Evolutionary conservation across 2,888 invertebrate genomes (phyloP).

Genomic region (Xanthia togata): DNA sequence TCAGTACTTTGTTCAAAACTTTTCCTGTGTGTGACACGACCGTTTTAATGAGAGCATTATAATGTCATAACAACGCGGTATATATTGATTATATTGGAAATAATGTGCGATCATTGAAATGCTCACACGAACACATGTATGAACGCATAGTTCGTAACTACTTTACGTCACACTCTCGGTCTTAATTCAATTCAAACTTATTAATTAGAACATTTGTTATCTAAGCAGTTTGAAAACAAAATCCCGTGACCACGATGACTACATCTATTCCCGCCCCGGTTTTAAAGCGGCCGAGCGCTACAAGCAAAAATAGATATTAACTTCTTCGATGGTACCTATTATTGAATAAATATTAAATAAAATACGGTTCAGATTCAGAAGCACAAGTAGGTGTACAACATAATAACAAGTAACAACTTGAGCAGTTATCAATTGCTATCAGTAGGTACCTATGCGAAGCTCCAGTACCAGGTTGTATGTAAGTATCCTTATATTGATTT

Average conservation of each 20-base stretch:
- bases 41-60: neutral
- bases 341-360: neutral
- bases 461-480: too few relatives aligned
- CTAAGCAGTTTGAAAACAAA: too few relatives aligned
- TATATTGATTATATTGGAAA: neutral
- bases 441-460: neutral
- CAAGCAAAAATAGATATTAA: too few relatives aligned
- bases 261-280: too few relatives aligned
- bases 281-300: too few relatives aligned
- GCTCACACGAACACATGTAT: neutral
- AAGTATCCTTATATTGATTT: neutral
- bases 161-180: neutral
- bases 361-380: neutral
- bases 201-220: neutral
- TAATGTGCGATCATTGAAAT: neutral
- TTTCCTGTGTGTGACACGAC: neutral
- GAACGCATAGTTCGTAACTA: too few relatives aligned
- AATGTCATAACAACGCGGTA: neutral
- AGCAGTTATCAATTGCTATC: neutral
- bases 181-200: neutral
- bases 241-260: too few relatives aligned
- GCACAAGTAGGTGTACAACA: too few relatives aligned
- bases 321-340: too few relatives aligned
- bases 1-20: neutral
- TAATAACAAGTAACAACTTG: too few relatives aligned